These are phyloP conservation scores for Rhopalosiphum nymphaeae DNA, from an alignment of 2,888 invertebrate species.

Conservation along the genomic window DNA sequence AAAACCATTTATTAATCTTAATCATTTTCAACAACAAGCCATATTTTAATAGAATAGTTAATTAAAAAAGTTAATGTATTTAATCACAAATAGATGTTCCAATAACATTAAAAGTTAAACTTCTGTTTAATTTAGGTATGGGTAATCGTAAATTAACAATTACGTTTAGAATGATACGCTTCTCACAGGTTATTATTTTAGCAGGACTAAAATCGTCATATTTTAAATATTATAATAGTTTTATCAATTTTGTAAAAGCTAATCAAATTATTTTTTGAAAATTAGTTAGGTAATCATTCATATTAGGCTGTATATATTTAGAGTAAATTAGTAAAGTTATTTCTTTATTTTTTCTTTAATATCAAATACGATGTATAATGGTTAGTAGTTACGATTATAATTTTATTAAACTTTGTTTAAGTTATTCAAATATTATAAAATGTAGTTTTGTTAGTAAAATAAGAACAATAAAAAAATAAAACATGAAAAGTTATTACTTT, in stretches of 20 bases:
- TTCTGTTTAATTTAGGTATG: neutral
- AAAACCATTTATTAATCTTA: too few species aligned
- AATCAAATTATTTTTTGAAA: neutral
- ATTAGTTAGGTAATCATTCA: neutral
- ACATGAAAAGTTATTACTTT: slow-evolving; percentile 27
- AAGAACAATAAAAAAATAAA: slow-evolving; percentile 1
- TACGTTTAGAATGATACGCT: neutral
- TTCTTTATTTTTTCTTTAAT: neutral
- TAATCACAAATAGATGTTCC: neutral
- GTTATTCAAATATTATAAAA: neutral
- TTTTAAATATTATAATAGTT: neutral
- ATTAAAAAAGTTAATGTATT: neutral
- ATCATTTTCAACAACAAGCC: neutral
- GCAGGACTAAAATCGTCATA: neutral
- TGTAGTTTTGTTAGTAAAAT: neutral
- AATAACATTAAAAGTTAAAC: neutral
- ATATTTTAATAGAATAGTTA: neutral
- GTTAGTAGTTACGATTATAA: neutral
- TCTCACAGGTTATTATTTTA: neutral
- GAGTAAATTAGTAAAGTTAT: neutral
- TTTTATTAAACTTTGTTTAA: neutral
- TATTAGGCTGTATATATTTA: neutral
- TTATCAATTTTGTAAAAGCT: neutral
- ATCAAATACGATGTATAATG: neutral
- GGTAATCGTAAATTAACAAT: neutral